These are phyloP conservation scores for Melanotaenia duboulayi DNA, from an alignment of 2,113 vertebrate genomes.

Conservation along the genomic window DNA sequence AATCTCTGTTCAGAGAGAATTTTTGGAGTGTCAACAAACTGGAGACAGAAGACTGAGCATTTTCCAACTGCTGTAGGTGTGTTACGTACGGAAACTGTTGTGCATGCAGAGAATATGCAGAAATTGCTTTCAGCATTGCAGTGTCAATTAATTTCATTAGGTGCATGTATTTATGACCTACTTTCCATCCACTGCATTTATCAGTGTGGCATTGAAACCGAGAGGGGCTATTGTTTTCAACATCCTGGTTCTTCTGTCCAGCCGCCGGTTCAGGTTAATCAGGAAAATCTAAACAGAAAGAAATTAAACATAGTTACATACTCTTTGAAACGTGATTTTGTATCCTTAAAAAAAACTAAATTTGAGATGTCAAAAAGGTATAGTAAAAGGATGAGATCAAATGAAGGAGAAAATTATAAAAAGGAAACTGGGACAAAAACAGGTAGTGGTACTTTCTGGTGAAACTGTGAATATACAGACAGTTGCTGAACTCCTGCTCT, in stretches of 20 bases:
- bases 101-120: not conserved
- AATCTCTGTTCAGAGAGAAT: slow-evolving; percentile 18
- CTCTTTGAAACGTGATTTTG: not conserved
- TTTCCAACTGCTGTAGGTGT: not conserved
- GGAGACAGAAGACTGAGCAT: not conserved
- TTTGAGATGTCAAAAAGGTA: too few species aligned
- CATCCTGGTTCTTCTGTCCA: slow-evolving; percentile 92
- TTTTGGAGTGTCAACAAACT: slow-evolving; percentile 17
- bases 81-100: not conserved
- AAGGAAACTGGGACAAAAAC: not conserved
- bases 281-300: slow-evolving; percentile 86
- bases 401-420: not conserved
- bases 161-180: slow-evolving; percentile 70
- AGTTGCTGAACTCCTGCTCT: not conserved
- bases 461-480: slow-evolving; percentile 12
- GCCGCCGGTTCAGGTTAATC: slow-evolving; percentile 94
- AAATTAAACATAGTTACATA: too few species aligned
- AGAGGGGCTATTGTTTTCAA: slow-evolving; percentile 87
- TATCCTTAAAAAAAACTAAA: not conserved
- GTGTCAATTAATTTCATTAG: not conserved
- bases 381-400: not conserved
- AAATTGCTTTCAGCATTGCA: slow-evolving; percentile 1
- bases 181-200: slow-evolving; percentile 96
- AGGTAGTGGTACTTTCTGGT: slow-evolving; percentile 20
- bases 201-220: slow-evolving; percentile 86